phyloP scores from a whole-genome alignment of 2,888 invertebrate genomes.

The Sarcophaga carnaria region DNA sequence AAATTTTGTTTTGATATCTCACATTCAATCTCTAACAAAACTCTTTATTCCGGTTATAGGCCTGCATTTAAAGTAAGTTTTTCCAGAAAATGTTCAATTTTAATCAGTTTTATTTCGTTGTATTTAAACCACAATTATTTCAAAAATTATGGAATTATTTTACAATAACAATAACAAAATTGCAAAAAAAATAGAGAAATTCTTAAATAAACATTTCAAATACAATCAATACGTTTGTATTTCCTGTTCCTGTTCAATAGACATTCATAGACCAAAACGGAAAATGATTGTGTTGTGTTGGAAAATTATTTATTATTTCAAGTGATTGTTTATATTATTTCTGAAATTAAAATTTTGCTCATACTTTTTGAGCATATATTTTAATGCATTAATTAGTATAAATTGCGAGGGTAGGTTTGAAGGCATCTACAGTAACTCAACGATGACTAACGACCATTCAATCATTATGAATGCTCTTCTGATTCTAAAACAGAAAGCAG shows the following conservation, averaged over 20 bases:
- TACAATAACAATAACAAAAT: background rate
- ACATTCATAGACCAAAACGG: background rate
- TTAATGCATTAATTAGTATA: background rate
- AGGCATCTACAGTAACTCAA: too few species aligned
- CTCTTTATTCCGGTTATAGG: too few species aligned
- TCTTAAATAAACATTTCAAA: background rate
- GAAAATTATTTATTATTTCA: conserved; percentile 7
- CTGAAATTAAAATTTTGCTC: conserved; percentile 15
- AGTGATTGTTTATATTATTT: conserved; percentile 14
- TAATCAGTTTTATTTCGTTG: background rate
- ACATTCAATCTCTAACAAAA: too few species aligned
- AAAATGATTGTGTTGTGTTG: background rate
- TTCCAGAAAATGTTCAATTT: background rate
- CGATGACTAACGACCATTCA: too few species aligned
- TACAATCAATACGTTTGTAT: background rate
- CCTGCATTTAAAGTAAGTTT: too few species aligned
- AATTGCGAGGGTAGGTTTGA: background rate
- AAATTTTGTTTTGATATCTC: too few species aligned
- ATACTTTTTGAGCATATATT: conserved; percentile 5
- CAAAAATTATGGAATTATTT: background rate
- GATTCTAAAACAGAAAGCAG: too few species aligned
- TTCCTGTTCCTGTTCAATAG: background rate
- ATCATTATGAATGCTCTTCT: too few species aligned
- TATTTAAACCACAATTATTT: background rate
- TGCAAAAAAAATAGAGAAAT: background rate